Conservation (phyloP, 2,888 invertebrate species). For the Parasteatoda lunata region DNA sequence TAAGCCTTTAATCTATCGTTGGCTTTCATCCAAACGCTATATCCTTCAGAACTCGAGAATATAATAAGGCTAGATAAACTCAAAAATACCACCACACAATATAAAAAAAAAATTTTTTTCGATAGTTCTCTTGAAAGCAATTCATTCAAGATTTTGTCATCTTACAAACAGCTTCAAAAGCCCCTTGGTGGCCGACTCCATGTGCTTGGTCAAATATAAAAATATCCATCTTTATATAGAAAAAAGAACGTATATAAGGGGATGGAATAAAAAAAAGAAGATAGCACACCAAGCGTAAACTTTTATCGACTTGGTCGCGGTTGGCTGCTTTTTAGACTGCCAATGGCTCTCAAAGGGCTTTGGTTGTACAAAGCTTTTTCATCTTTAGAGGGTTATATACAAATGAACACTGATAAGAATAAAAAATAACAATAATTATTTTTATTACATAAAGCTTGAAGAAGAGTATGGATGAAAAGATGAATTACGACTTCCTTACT, state of each 20-base stretch:
- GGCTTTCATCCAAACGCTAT: constrained; percentile 27
- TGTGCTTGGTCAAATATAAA: constrained; percentile 52
- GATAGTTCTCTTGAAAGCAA: constrained; percentile 49
- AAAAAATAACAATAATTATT: constrained; percentile 2
- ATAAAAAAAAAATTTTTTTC: constrained; percentile 46
- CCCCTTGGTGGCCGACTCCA: constrained; percentile 40
- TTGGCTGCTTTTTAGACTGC: constrained; percentile 37
- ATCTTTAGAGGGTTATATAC: constrained; percentile 27
- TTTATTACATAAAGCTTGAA: neutral
- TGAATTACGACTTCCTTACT: neutral
- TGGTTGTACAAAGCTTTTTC: constrained; percentile 14
- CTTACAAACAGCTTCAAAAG: constrained; percentile 41
- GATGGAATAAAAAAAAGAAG: neutral
- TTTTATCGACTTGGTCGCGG: constrained; percentile 51
- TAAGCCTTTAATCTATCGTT: constrained; percentile 40
- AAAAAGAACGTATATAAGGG: constrained; percentile 17
- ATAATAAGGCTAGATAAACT: constrained; percentile 39
- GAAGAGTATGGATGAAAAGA: neutral
- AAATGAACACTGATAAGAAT: constrained; percentile 30
- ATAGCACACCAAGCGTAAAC: constrained; percentile 48
- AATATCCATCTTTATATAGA: constrained; percentile 33
- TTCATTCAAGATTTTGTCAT: constrained; percentile 47
- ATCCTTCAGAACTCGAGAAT: constrained; percentile 33
- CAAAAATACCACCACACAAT: constrained; percentile 22
- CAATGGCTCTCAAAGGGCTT: constrained; percentile 35